phyloP scores from a whole-genome alignment of 2,888 invertebrate genomes.

The Spodoptera littoralis region DNA sequence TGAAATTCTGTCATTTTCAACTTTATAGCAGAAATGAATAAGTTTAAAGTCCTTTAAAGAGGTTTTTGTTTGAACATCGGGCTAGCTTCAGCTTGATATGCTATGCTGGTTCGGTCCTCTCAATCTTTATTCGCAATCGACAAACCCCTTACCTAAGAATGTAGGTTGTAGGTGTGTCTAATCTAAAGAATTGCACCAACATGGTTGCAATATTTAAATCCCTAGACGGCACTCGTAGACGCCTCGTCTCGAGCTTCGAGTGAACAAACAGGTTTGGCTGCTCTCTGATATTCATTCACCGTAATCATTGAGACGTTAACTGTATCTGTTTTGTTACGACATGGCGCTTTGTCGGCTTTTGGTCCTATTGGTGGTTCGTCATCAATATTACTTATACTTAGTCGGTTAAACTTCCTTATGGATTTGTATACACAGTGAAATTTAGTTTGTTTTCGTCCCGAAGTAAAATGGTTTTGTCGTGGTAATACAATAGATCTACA shows the following conservation, averaged over 20 bases:
- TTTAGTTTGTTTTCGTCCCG: no score
- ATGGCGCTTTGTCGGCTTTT: neutral
- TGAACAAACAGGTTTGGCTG: slow-evolving; percentile 27
- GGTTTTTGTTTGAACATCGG: no score
- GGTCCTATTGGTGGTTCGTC: neutral
- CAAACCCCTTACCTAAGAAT: neutral
- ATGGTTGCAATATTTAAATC: slow-evolving; percentile 39
- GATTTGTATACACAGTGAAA: no score
- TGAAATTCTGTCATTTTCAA: no score
- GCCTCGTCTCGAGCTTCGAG: slow-evolving; percentile 24
- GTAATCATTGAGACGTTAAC: slow-evolving; percentile 37
- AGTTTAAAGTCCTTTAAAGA: no score
- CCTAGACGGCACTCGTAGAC: slow-evolving; percentile 43
- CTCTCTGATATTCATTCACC: slow-evolving; percentile 37
- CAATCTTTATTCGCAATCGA: slow-evolving; percentile 11
- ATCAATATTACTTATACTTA: no score
- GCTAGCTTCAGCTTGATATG: no score
- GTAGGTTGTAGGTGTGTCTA: slow-evolving; percentile 24
- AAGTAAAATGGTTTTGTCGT: no score
- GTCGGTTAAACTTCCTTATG: no score
- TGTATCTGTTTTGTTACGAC: slow-evolving; percentile 18
- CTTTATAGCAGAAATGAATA: no score
- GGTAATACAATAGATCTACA: no score
- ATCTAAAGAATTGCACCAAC: slow-evolving; percentile 22
- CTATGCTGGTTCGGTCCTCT: no score